A percentile compares a stretch with the other conserved stretches of the same genome.
Evolutionary conservation across 1,140 invertebrate genomes (phyloP).

Genomic region (Tetragnatha versicolor): DNA sequence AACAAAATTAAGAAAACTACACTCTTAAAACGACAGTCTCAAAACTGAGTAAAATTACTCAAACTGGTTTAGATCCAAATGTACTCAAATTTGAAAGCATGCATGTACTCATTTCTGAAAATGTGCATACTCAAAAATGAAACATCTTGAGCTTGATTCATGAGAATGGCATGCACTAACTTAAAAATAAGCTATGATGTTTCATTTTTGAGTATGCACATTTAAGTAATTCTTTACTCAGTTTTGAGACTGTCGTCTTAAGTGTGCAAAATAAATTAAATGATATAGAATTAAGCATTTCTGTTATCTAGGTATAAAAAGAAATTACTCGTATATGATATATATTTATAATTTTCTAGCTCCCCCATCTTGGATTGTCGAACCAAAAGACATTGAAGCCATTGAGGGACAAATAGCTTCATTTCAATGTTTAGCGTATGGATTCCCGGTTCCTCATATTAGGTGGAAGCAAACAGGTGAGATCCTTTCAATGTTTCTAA

Average conservation of each 20-base stretch:
- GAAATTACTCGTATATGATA: no score
- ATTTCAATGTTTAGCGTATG: constrained; percentile 44
- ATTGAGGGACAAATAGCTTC: constrained; percentile 82
- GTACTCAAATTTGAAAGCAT: not conserved
- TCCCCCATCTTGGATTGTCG: constrained; percentile 87
- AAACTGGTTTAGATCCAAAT: not conserved
- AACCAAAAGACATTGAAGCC: constrained; percentile 84
- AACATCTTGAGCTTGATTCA: no score
- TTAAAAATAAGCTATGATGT: no score
- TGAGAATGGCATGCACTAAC: no score
- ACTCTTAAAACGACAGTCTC: no score
- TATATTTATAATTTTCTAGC: constrained; percentile 69
- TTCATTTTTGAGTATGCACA: no score
- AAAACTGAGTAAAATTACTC: no score
- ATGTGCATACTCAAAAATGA: no score
- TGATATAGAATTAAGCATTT: not conserved
- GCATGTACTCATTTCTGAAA: no score
- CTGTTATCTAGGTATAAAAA: not conserved
- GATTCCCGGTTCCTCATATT: constrained; percentile 35
- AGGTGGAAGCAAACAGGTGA: constrained; percentile 33
- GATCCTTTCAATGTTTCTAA: no score
- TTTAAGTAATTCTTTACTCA: no score
- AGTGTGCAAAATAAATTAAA: not conserved
- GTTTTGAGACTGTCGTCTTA: not conserved
- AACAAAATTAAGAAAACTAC: no score